Conservation (phyloP, 1,140 invertebrate genomes). For the Megalopta genalis region DNA sequence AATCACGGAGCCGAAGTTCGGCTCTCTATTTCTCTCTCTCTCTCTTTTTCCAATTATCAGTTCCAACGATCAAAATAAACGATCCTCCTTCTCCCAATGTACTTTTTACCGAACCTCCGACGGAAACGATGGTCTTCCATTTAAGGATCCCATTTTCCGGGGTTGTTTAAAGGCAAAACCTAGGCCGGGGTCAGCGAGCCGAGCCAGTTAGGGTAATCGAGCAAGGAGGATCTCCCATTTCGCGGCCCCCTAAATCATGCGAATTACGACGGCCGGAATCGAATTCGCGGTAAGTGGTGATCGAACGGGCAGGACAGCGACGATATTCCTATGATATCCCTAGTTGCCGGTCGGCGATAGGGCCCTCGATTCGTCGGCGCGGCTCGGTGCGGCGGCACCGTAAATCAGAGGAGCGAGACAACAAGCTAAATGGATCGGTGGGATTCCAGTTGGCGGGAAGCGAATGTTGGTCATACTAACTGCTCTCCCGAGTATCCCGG, state of each 20-base stretch:
- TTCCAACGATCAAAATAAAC: too few species aligned
- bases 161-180: background rate
- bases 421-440: constrained; percentile 43
- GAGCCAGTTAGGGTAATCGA: background rate
- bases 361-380: too few species aligned
- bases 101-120: too few species aligned
- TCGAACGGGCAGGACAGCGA: background rate
- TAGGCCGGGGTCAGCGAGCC: background rate
- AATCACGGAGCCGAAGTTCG: too few species aligned
- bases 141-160: background rate
- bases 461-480: constrained; percentile 28
- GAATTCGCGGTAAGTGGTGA: background rate
- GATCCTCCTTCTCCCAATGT: too few species aligned
- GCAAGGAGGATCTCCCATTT: background rate
- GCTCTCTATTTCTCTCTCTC: too few species aligned
- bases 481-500: constrained; percentile 31
- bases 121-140: background rate
- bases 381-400: background rate
- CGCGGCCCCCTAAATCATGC: background rate
- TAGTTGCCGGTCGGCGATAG: constrained; percentile 3
- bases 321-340: constrained; percentile 10
- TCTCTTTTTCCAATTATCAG: too few species aligned
- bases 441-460: constrained; percentile 47
- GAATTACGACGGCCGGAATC: background rate
- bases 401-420: constrained; percentile 49